Evolutionary conservation across 2,888 invertebrate species (phyloP).

Genomic region (Aporophyla lueneburgensis): DNA sequence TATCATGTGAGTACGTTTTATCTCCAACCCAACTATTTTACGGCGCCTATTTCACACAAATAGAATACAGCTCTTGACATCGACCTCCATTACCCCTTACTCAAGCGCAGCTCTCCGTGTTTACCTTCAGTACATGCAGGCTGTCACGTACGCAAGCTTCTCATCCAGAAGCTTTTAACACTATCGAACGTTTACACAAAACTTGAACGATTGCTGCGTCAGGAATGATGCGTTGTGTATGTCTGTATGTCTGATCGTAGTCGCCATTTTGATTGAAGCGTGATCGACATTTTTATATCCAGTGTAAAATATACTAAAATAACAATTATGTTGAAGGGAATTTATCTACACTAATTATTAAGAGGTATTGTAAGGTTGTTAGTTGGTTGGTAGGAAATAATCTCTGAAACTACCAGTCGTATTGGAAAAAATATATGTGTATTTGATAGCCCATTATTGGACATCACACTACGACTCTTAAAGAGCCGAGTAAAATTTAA

Average conservation of each 20-base stretch:
- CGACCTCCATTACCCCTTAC: background rate
- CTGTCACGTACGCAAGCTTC: slow-evolving; percentile 51
- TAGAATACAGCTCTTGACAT: background rate
- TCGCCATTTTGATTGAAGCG: slow-evolving; percentile 44
- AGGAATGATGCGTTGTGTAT: slow-evolving; percentile 40
- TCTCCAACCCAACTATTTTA: background rate
- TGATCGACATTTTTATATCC: slow-evolving; percentile 57
- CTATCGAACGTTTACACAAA: slow-evolving; percentile 44
- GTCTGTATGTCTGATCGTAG: slow-evolving; percentile 36
- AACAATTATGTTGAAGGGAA: background rate
- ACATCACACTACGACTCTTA: no score
- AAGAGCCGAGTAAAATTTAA: no score
- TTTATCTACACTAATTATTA: background rate
- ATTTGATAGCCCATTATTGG: no score
- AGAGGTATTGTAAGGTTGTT: no score
- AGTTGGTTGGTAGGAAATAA: no score
- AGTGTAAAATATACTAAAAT: background rate
- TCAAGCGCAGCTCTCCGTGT: background rate
- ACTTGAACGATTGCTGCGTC: slow-evolving; percentile 39
- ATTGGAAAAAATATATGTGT: no score
- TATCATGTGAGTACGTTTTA: background rate
- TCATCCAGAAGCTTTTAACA: slow-evolving; percentile 52
- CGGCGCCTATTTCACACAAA: background rate
- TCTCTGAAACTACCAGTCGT: no score
- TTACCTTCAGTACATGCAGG: slow-evolving; percentile 35